phyloP scores from a whole-genome alignment of 2,797 vertebrate genomes.

The Lepilemur septentrionalis region DNA sequence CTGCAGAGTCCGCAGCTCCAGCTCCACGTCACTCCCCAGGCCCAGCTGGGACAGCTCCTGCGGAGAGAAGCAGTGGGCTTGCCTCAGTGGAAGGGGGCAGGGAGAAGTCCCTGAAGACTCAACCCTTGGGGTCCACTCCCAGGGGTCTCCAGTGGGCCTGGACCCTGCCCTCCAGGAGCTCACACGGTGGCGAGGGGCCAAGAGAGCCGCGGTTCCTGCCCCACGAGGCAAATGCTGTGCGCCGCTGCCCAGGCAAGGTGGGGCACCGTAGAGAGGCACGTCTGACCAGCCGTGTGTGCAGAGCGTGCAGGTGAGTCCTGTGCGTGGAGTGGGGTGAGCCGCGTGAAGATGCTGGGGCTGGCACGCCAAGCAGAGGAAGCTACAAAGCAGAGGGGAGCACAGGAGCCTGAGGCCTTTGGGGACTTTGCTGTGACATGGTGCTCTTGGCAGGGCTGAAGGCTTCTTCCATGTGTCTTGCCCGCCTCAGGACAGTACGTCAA shows the following conservation, averaged over 20 bases:
- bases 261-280: too few species aligned
- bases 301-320: neutral
- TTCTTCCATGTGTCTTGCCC: neutral
- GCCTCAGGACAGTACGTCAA: neutral
- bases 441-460: neutral
- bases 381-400: too few species aligned
- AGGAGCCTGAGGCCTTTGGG: neutral
- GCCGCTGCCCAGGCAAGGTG: accelerated
- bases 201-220: neutral
- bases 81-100: neutral
- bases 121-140: neutral
- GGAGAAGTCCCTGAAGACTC: neutral
- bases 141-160: neutral
- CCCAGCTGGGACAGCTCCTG: constrained; percentile 87
- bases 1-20: constrained; percentile 83
- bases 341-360: neutral
- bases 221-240: accelerated
- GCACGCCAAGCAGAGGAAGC: accelerated
- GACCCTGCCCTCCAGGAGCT: neutral
- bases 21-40: constrained; percentile 78
- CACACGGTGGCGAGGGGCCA: neutral
- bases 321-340: neutral
- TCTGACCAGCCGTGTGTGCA: neutral
- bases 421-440: neutral
- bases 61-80: neutral